These are phyloP conservation scores for Hyaena hyaena DNA, from an alignment of 2,113 vertebrate genomes.

Conservation along the genomic window DNA sequence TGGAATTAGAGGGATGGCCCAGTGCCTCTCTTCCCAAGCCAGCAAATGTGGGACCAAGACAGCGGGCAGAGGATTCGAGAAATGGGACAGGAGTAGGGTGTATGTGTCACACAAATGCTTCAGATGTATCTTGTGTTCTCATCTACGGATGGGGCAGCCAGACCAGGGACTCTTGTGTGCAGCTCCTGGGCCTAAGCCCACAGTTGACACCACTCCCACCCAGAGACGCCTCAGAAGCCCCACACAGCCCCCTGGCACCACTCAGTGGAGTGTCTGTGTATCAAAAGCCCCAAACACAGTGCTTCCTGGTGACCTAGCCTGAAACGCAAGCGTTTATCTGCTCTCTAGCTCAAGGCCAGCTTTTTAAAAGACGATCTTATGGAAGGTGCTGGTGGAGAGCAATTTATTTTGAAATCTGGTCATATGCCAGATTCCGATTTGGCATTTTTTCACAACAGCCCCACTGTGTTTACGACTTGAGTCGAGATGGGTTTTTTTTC, in stretches of 20 bases:
- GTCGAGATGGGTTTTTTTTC: neutral
- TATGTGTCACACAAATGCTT: neutral
- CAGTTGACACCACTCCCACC: neutral
- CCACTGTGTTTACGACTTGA: conserved; percentile 65
- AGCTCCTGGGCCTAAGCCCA: neutral
- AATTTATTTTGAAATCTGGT: conserved; percentile 54
- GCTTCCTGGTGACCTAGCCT: neutral
- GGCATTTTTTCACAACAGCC: neutral
- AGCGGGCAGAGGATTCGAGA: neutral
- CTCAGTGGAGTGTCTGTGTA: neutral
- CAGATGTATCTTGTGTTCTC: neutral
- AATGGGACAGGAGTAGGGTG: rapidly evolving
- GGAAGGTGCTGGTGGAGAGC: neutral
- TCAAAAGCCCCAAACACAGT: neutral
- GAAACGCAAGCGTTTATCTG: neutral
- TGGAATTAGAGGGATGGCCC: neutral
- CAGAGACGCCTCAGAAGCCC: neutral
- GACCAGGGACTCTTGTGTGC: neutral
- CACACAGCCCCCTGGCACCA: neutral
- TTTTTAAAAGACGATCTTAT: conserved; percentile 58
- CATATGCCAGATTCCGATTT: conserved; percentile 44
- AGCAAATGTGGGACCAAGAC: neutral
- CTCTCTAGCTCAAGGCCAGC: neutral
- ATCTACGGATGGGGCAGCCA: neutral
- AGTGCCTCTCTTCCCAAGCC: neutral